Base-by-base conservation (phyloP, 2,888 invertebrate species). In the Mythimna lalbum region DNA sequence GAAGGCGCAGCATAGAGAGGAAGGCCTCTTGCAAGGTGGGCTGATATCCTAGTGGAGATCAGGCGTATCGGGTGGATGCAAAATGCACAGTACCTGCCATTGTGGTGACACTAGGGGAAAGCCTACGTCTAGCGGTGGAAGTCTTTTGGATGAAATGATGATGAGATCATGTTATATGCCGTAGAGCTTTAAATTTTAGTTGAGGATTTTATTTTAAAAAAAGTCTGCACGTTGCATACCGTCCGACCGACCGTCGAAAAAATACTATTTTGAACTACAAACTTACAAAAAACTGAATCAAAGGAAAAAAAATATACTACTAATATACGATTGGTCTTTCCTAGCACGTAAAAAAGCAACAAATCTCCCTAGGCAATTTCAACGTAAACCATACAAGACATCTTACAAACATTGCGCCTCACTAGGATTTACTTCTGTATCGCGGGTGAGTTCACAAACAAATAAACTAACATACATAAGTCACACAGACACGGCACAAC, bases 371-470 rank as follows among this genome's bases (percentile, higher is more conserved):
- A 74, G 87, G 88, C 91, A 89, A 92, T 92, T 49, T 91, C 90
- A 86, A 80, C 83, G 89, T 90, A 91, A 93, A 90, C 90, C 91
- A 86, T 89, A 91, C 89, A 90, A 90, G 90, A 89, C 89, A 88
- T 85, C 84, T 43, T 19, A 43, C 14, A 43, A 43, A 43, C 17
- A 6, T 43, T 43, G 1, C 43, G 43, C 5, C 43, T 43, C 43
- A 43, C 17, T 43, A 19, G 17, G 17, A 17, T 4, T 19, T 19
- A 17, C 43, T 43, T 14, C 17, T 43, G 17, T 43, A 43, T 43
- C 17, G 43, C 19, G 43, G 19, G 0, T 43, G 43, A 4, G 43
- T 43, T 43, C 43, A 17, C 19, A 43, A 43, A 17, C 43, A 43
- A 14, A 5, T 43, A 43, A 17, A 43, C 17, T 17, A 0, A 43